Evolutionary conservation across 2,113 vertebrate genomes (phyloP), one percentile per base, ranked within the genome.

Genomic region (Etheostoma cragini): DNA sequence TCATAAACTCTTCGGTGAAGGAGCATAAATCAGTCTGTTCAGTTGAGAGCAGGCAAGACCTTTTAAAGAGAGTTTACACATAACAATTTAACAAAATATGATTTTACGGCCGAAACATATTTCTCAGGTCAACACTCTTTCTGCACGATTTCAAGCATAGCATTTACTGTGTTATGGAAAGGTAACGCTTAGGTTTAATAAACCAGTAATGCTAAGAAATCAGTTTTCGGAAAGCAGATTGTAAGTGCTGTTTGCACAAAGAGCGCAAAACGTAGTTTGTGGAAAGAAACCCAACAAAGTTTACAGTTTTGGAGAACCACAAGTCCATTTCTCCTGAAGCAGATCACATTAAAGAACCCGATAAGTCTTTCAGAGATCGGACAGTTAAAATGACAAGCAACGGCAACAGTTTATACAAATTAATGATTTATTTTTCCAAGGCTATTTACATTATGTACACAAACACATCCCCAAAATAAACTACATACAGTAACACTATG

Each of bases 401-500:
- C 49, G 11, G 13, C 13, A 35, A 30, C n/a, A 45, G 21, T 50
- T 72, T 78, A 50, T 93, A 93, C 85, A 94, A 93, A 91, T 68
- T 54, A 89, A 56, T 63, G 11, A 83, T 94, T 94, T 88, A 88
- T 92, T 93, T 81, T 63, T 78, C 72, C 72, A 50, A 50, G 49
- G 6, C 15, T 90, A 95, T 94, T 85, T 93, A 94, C 93, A 94
- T 73, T 92, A 93, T 95, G 21, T 93, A 94, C 91, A 94, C 22
- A 47, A 71, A 91, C 78, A 80, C 81, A 82, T 47, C 72, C 86
- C 69, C 54, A 68, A 72, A 73, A 77, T 57, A 74, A 87, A 56
- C 60, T 78, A 87, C 89, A 84, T 24, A 85, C 67, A 88, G 63
- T 35, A 80, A 90, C 86, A 88, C 50, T 75, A 69, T 38, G 63